Evolutionary conservation across 2,888 invertebrate genomes (phyloP), one percentile per base, ranked within the genome.

Genomic region (Dicranocentrus wangi): DNA sequence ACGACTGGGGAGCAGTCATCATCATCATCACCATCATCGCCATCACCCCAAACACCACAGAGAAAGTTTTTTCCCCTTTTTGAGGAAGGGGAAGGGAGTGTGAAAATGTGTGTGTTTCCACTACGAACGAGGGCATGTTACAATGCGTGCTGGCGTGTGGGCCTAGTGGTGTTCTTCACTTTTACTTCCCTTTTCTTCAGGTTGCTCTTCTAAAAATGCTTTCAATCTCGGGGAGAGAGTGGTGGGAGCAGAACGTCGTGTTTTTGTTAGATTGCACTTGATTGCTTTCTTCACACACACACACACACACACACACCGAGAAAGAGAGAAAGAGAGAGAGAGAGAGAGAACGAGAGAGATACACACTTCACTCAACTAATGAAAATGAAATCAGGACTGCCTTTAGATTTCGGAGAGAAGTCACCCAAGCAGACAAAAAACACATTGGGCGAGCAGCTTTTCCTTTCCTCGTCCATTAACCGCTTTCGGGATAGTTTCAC

Each of bases 351-450:
- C 8, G n/a, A n/a, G 7, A 39, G 7, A 39, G 13, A 5, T 39
- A 13, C 39, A 39, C 43, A 47, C 55, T 75, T 63, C 76, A 77
- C 76, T 76, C 77, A 69, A 77, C 77, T 77, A 77, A 77, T 77
- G 77, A 77, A 77, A 77, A 77, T 77, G 77, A 77, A 77, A 69
- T 70, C 77, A 69, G 63, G 32, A 2, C 47, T 47, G 10, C 21
- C 55, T 23, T 25, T 39, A 15, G 32, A 10, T 66, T 15, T 1
- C 42, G 28, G n/a, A 47, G 43, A 47, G 28, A 68, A 68, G 76
- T 76, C 76, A 76, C 58, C 76, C 47, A 32, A 76, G 68, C 76
- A 76, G 66, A 76, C 68, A 76, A 76, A 76, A 32, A 60, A 55
- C 43, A 47, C 5, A n/a, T 32, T 10, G 32, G 10, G 32, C 3